Conservation (phyloP, 2,797 vertebrate genomes). For the Pangasius djambal region DNA sequence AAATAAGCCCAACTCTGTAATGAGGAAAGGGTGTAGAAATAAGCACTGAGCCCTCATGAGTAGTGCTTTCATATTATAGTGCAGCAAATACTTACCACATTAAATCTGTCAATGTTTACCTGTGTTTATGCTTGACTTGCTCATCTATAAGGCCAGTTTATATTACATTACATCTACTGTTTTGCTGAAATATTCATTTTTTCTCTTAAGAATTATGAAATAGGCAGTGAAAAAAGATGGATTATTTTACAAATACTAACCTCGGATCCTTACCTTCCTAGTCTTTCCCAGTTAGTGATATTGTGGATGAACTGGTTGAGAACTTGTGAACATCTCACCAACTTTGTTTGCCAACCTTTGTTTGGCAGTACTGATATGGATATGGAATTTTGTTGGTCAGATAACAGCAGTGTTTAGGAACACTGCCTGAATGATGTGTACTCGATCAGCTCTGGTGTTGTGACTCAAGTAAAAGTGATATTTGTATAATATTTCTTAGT, state of each 20-base stretch:
- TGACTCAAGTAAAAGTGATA: not conserved
- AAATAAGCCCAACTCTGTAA: conserved; percentile 72
- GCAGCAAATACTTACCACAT: not conserved
- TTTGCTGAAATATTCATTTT: not conserved
- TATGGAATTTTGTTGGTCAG: conserved; percentile 37
- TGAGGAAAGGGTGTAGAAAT: conserved; percentile 17
- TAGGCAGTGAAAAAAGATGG: not conserved
- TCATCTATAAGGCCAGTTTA: not conserved
- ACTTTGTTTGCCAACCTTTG: not conserved
- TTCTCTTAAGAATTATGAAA: not conserved
- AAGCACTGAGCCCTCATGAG: conserved; percentile 21
- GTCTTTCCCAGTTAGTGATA: not conserved
- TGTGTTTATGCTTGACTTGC: not conserved
- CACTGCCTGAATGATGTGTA: not conserved
- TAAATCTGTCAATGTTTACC: not conserved
- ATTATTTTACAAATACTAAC: not conserved
- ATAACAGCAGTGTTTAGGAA: conserved; percentile 29
- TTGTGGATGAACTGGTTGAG: not conserved
- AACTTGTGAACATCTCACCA: not conserved
- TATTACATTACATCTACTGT: not conserved
- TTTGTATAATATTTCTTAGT: not conserved
- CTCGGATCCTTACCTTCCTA: not conserved
- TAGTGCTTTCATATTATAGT: not conserved
- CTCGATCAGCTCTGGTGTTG: not conserved
- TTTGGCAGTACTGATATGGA: conserved; percentile 31